Evolutionary conservation across 1,140 invertebrate species (phyloP).

Genomic region (Zophobas morio): DNA sequence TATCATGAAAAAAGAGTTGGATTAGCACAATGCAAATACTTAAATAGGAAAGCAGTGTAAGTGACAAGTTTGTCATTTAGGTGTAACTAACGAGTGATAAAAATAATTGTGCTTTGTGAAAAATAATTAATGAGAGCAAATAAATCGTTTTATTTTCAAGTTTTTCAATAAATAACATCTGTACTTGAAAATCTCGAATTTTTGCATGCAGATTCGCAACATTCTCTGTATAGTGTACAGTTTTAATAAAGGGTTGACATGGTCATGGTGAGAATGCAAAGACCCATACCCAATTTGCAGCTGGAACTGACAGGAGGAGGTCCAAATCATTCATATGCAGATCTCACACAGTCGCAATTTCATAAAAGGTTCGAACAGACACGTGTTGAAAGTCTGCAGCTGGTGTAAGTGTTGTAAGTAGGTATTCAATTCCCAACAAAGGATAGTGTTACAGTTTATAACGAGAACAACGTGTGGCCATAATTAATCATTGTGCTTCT

Average conservation of each 20-base stretch:
- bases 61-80: too few species aligned
- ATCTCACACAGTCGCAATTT: constrained; percentile 34
- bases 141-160: too few species aligned
- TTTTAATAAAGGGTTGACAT: constrained; percentile 9
- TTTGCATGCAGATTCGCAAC: too few species aligned
- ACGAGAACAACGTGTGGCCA: constrained; percentile 32
- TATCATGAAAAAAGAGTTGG: too few species aligned
- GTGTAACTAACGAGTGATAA: too few species aligned
- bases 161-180: too few species aligned
- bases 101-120: too few species aligned
- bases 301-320: constrained; percentile 41
- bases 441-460: constrained; percentile 39
- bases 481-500: constrained; percentile 24
- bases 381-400: constrained; percentile 30
- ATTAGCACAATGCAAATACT: too few species aligned
- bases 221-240: neutral
- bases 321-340: constrained; percentile 38
- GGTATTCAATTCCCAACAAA: constrained; percentile 22
- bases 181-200: too few species aligned
- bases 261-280: neutral
- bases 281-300: constrained; percentile 27
- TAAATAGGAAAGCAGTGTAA: too few species aligned
- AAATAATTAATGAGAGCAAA: too few species aligned
- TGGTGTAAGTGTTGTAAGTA: constrained; percentile 11
- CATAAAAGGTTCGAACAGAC: constrained; percentile 16